phyloP scores from a whole-genome alignment of 2,888 invertebrate species.

The Clanis bilineata region DNA sequence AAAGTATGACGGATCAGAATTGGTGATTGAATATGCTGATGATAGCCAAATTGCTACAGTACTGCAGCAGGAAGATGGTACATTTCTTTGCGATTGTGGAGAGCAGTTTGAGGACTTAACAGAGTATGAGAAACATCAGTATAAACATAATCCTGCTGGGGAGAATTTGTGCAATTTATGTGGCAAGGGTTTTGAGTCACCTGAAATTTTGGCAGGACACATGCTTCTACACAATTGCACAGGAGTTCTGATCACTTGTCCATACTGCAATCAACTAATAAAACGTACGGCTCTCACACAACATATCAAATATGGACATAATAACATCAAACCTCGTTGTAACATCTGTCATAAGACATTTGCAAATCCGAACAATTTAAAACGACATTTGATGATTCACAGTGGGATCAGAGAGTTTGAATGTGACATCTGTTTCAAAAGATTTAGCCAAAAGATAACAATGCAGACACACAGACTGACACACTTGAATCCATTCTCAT shows the following conservation, averaged over 20 bases:
- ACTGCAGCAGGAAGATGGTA: constrained; percentile 67
- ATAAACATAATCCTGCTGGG: constrained; percentile 63
- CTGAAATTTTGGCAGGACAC: constrained; percentile 71
- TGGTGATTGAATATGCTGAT: constrained; percentile 74
- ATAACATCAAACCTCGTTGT: constrained; percentile 69
- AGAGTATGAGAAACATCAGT: constrained; percentile 70
- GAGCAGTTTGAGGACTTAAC: constrained; percentile 65
- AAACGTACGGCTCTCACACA: constrained; percentile 68
- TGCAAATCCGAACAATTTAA: constrained; percentile 75
- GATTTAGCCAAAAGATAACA: constrained; percentile 75
- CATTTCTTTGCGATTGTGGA: constrained; percentile 73
- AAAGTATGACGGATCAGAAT: constrained; percentile 70
- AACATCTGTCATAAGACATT: constrained; percentile 70
- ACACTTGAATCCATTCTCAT: constrained; percentile 62
- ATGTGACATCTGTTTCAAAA: constrained; percentile 72
- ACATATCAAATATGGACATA: constrained; percentile 75
- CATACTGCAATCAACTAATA: constrained; percentile 67
- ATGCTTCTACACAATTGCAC: constrained; percentile 66
- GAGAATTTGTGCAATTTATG: constrained; percentile 70
- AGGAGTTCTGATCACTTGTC: constrained; percentile 60
- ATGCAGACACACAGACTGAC: constrained; percentile 76
- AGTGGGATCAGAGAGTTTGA: constrained; percentile 69
- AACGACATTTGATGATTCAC: constrained; percentile 78
- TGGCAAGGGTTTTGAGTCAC: constrained; percentile 73
- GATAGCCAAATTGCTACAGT: constrained; percentile 68